These are phyloP conservation scores for Anthoscopus minutus DNA, from an alignment of 2,113 vertebrate genomes.

Conservation along the genomic window DNA sequence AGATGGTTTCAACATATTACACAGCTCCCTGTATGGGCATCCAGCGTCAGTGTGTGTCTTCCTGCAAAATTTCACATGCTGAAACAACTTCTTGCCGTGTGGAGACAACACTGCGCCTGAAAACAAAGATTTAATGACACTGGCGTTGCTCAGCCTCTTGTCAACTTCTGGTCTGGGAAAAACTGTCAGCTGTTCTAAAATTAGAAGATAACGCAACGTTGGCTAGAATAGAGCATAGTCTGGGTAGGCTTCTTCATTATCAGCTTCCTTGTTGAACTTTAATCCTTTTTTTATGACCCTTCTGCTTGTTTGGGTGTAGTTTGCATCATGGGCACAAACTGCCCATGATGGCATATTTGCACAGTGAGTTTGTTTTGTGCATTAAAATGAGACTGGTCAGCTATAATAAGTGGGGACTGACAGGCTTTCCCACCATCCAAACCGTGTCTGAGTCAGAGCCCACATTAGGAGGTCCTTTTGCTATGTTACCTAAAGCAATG, in stretches of 20 bases:
- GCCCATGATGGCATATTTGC: background rate
- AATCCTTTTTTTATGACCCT: constrained; percentile 27
- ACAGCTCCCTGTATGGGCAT: constrained; percentile 48
- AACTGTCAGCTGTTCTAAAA: constrained; percentile 36
- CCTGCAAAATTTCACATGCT: constrained; percentile 49
- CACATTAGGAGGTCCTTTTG: background rate
- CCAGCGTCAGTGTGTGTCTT: constrained; percentile 13
- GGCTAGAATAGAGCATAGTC: constrained; percentile 6
- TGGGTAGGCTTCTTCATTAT: constrained; percentile 14
- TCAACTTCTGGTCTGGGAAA: constrained; percentile 48
- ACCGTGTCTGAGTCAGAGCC: background rate
- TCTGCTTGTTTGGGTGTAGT: constrained; percentile 3
- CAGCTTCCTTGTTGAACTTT: constrained; percentile 25
- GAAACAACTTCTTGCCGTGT: constrained; percentile 20
- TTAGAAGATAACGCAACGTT: background rate
- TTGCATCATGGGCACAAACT: background rate
- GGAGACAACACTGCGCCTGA: constrained; percentile 14
- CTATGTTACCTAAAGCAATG: background rate
- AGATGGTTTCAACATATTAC: constrained; percentile 56
- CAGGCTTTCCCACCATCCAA: background rate
- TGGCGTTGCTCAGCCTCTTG: constrained; percentile 19
- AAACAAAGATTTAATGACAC: constrained; percentile 16
- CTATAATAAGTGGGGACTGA: background rate
- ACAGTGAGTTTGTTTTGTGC: background rate
- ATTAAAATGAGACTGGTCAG: background rate